Percentiles rank a stretch among this genome's conserved stretches.
phyloP scores from a whole-genome alignment of 92 coral and sea anemone species.

The Zoanthus solanderi region DNA sequence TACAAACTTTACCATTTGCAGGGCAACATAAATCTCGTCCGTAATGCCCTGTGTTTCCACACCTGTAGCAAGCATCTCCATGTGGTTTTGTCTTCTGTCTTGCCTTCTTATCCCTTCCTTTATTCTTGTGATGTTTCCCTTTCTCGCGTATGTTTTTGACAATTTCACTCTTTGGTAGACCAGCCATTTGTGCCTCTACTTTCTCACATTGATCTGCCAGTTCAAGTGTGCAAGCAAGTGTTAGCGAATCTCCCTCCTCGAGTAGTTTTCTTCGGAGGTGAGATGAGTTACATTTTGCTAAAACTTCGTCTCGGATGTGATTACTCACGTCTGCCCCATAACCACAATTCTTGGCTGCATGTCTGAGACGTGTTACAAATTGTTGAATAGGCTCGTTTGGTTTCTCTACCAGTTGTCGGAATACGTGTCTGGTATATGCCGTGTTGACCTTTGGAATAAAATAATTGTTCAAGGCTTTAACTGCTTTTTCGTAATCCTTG shows the following conservation, averaged over 20 bases:
- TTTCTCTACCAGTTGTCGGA: conserved; percentile 23
- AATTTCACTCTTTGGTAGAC: neutral
- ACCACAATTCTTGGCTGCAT: conserved; percentile 41
- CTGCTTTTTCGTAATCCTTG: conserved; percentile 38
- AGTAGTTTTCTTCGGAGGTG: conserved; percentile 16
- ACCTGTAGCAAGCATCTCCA: conserved; percentile 37
- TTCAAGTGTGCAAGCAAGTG: neutral
- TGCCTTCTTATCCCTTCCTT: neutral
- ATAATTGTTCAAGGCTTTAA: conserved; percentile 24
- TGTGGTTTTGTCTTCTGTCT: neutral
- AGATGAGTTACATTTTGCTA: neutral
- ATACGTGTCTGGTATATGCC: conserved; percentile 45
- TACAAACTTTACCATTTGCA: no score
- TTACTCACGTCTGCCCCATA: conserved; percentile 19
- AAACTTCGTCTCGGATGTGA: neutral
- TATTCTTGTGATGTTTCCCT: no score
- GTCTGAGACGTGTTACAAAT: conserved; percentile 8
- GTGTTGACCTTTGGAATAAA: conserved; percentile 6
- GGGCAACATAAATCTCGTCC: neutral
- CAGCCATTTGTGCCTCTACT: conserved; percentile 2
- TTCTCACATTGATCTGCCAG: neutral
- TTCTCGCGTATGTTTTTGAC: no score
- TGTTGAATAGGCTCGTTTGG: conserved; percentile 20
- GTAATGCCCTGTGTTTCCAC: neutral
- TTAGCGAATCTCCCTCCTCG: conserved; percentile 10